Conservation (phyloP, 1,140 invertebrate species). For the Panulirus ornatus region DNA sequence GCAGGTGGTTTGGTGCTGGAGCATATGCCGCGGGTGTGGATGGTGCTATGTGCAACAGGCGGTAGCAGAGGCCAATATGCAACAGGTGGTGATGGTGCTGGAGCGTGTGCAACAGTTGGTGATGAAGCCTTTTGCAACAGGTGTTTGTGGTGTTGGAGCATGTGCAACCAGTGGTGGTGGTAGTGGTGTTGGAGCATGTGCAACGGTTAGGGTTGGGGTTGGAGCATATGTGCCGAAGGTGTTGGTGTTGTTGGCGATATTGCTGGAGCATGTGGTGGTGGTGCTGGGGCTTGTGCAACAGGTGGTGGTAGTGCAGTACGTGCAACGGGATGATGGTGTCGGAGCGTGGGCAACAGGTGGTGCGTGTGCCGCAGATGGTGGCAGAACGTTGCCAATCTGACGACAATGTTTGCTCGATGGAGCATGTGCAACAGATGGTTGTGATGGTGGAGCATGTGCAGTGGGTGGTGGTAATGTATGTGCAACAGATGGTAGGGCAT, state of each 20-base stretch:
- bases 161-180: too few relatives aligned
- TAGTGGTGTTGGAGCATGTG: not conserved
- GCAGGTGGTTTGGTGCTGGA: not conserved
- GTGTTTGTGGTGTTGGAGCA: too few relatives aligned
- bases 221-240: not conserved
- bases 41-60: not conserved
- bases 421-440: not conserved
- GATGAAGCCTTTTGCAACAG: too few relatives aligned
- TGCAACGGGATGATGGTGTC: not conserved
- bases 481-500: too few relatives aligned
- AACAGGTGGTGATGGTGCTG: too few relatives aligned
- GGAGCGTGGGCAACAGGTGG: not conserved
- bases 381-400: not conserved
- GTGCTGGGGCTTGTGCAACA: not conserved
- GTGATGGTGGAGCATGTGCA: not conserved
- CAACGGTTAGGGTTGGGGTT: not conserved
- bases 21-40: not conserved
- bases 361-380: not conserved
- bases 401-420: too few relatives aligned
- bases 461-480: conserved; percentile 3
- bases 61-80: too few relatives aligned
- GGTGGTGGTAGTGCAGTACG: not conserved
- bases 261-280: not conserved
- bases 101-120: too few relatives aligned
- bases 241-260: not conserved